These are phyloP conservation scores for Drosophila parvula DNA, from an alignment of 1,140 invertebrate genomes.

Conservation along the genomic window DNA sequence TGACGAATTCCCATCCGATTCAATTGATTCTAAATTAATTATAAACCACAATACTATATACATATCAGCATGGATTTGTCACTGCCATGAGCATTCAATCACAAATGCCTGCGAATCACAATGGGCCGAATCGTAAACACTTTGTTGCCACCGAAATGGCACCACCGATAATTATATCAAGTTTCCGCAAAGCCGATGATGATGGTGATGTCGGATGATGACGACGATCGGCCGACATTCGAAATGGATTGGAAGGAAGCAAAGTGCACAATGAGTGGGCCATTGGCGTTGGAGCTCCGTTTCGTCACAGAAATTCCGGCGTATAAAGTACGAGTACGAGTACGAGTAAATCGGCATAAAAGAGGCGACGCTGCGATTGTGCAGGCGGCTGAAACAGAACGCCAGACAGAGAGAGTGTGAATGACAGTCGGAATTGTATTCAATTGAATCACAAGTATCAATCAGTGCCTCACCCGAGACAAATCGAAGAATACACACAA, in stretches of 20 bases:
- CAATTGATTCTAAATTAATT: neutral
- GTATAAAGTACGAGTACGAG: constrained; percentile 54
- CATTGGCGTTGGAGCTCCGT: constrained; percentile 43
- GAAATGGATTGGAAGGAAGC: constrained; percentile 46
- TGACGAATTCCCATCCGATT: neutral
- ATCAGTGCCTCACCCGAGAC: constrained; percentile 24
- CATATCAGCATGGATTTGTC: neutral
- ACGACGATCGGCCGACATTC: constrained; percentile 45
- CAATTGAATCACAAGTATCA: constrained; percentile 60
- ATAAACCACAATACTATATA: neutral
- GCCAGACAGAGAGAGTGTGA: constrained; percentile 29
- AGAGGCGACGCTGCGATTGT: constrained; percentile 47
- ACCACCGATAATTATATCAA: constrained; percentile 20
- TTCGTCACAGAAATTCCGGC: constrained; percentile 80
- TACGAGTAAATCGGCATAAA: constrained; percentile 25
- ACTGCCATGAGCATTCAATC: constrained; percentile 8
- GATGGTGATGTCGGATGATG: constrained; percentile 34
- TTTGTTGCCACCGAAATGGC: constrained; percentile 19
- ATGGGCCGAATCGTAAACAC: constrained; percentile 1
- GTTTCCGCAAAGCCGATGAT: constrained; percentile 22
- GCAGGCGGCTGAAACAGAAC: constrained; percentile 27
- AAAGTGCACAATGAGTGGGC: constrained; percentile 66
- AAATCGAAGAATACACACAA: constrained; percentile 31
- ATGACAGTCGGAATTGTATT: constrained; percentile 57
- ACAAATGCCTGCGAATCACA: constrained; percentile 2